A percentile compares a stretch with the other conserved stretches of the same genome.
Evolutionary conservation across 2,888 invertebrate genomes (phyloP).

Genomic region (Automeris io): DNA sequence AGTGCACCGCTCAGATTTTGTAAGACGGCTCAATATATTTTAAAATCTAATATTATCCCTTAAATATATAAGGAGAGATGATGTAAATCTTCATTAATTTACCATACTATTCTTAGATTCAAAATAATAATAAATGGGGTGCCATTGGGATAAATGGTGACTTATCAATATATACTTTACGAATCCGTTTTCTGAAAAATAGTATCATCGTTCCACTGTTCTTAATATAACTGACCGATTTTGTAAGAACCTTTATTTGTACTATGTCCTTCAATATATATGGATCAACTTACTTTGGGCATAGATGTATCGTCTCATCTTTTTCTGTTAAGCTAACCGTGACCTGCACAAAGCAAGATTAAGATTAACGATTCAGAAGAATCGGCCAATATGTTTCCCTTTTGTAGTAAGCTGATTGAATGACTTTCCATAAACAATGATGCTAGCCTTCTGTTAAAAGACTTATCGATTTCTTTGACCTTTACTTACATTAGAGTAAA

Average conservation of each 20-base stretch:
- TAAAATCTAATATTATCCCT: no score
- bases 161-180: background rate
- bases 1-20: no score
- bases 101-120: no score
- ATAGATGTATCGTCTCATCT: constrained; percentile 24
- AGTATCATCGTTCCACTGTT: constrained; percentile 5
- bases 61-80: no score
- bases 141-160: no score
- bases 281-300: constrained; percentile 4
- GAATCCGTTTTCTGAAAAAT: constrained; percentile 4
- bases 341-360: constrained; percentile 54
- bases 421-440: constrained; percentile 68
- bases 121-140: no score
- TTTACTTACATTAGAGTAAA: constrained; percentile 3
- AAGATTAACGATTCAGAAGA: constrained; percentile 58
- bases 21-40: no score
- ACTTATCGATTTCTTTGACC: constrained; percentile 10
- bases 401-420: constrained; percentile 59
- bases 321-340: constrained; percentile 35
- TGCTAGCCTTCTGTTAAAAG: constrained; percentile 34
- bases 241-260: background rate
- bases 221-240: constrained; percentile 1
- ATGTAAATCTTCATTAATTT: no score
- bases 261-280: background rate
- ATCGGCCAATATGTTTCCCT: constrained; percentile 53